Conservation (phyloP, 2,113 vertebrate genomes). For the Platysteira castanea region DNA sequence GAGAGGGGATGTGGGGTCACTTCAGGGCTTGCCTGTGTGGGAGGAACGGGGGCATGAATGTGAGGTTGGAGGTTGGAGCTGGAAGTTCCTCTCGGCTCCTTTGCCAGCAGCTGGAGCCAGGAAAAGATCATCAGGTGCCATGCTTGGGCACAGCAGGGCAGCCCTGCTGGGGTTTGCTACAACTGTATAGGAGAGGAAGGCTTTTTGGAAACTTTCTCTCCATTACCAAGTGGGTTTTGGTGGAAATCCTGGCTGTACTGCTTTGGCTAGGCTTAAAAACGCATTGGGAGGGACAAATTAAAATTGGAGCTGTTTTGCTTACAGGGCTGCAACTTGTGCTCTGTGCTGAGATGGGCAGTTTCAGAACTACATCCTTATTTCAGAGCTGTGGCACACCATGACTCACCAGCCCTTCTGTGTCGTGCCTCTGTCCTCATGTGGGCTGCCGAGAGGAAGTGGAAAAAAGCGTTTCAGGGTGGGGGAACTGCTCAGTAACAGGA, state of each 20-base stretch:
- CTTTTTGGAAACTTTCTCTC: not conserved
- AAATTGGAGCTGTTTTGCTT: not conserved
- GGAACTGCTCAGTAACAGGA: not conserved
- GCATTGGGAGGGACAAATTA: not conserved
- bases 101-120: not conserved
- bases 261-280: not conserved
- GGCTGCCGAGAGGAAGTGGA: not conserved
- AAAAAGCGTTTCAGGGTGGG: not conserved
- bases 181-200: not conserved
- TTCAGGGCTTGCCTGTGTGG: not conserved
- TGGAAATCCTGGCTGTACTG: not conserved
- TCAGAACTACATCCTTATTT: slow-evolving; percentile 15
- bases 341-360: slow-evolving; percentile 31
- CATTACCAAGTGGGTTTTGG: not conserved
- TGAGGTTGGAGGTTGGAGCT: not conserved
- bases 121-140: not conserved
- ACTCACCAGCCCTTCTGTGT: slow-evolving; percentile 14
- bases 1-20: not conserved
- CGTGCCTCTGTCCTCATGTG: not conserved
- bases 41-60: not conserved
- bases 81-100: not conserved
- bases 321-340: not conserved
- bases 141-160: not conserved
- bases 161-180: not conserved
- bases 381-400: not conserved